Base-by-base conservation (phyloP, 2,113 vertebrate species). In the Rhabdomys dilectus region DNA sequence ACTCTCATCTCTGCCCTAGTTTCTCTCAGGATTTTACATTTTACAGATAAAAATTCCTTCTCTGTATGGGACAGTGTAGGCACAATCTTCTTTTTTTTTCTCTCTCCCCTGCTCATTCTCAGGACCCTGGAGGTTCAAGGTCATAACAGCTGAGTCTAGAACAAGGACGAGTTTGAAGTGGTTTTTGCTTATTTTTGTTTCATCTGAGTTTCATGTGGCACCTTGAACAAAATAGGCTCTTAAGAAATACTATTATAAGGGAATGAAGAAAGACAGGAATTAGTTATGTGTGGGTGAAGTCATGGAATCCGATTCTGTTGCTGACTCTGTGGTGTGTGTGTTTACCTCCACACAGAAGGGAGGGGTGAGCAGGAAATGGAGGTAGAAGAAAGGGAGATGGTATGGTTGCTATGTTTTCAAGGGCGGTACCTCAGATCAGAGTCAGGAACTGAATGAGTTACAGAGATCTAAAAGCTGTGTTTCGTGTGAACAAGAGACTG, bases 91-190 rank as follows among this genome's bases (percentile, higher is more conserved):
- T 88, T 94, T 56, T 91, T 10, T 86, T 91, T 16, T 93, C 9
- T 80, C 9, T 80, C 34, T 66, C 4, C 73, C 56, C 26, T 80
- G 66, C 42, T 91, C 26, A 45, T 10, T 45, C 45, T 81, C 34
- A 88, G 91, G 53, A 81, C 58, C 48, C 81, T 36, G 34, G 19
- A 86, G 36, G 73, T 93, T 97, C 96, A 98, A 97, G 98, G 98
- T 97, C 96, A 96, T 94, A 84, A 91, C 7, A 66, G 70, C 36
- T 76, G 92, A 95, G 81, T 60, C 17, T 51, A 58, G 66, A 91
- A 39, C 48, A 78, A 95, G 56, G 66, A 82, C 16, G 22, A 51
- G 77, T 51, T 0, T 80, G 80, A 60, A 45, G 31, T 93, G 94
- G 21, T 86, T 92, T 90, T 87, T 84, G 19, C 48, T 93, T 22